phyloP scores from a whole-genome alignment of 2,888 invertebrate species.

The Epicampocera succincta region DNA sequence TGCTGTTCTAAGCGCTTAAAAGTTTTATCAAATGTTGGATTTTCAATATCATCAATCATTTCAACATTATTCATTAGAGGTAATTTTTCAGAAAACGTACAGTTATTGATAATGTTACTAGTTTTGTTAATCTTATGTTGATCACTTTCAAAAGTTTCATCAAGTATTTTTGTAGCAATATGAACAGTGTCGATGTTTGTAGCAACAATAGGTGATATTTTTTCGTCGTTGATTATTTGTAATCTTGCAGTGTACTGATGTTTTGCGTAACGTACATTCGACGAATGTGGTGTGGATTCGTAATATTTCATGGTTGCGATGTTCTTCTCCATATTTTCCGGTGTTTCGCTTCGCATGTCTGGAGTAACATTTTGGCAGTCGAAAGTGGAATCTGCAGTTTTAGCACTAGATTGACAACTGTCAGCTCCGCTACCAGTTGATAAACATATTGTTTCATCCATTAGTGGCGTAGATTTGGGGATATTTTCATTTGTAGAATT shows the following conservation, averaged over 20 bases:
- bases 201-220: slow-evolving; percentile 78
- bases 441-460: slow-evolving; percentile 74
- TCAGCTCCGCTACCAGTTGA: slow-evolving; percentile 27
- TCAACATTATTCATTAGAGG: slow-evolving; percentile 73
- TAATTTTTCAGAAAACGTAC: slow-evolving; percentile 69
- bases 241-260: slow-evolving; percentile 75
- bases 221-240: slow-evolving; percentile 74
- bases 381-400: slow-evolving; percentile 72
- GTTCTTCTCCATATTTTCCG: slow-evolving; percentile 74
- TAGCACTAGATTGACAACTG: slow-evolving; percentile 58
- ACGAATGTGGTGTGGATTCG: slow-evolving; percentile 78
- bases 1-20: slow-evolving; percentile 61
- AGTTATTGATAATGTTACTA: slow-evolving; percentile 62
- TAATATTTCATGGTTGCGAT: slow-evolving; percentile 71
- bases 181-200: no score
- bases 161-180: slow-evolving; percentile 70
- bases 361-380: slow-evolving; percentile 70
- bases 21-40: slow-evolving; percentile 75
- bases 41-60: slow-evolving; percentile 76
- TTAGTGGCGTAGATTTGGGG: slow-evolving; percentile 66
- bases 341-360: slow-evolving; percentile 76
- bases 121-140: slow-evolving; percentile 55
- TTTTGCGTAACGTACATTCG: slow-evolving; percentile 72
- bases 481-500: slow-evolving; percentile 70
- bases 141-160: slow-evolving; percentile 74